Evolutionary conservation across 2,888 invertebrate species (phyloP).

Genomic region (Pollenia labialis): DNA sequence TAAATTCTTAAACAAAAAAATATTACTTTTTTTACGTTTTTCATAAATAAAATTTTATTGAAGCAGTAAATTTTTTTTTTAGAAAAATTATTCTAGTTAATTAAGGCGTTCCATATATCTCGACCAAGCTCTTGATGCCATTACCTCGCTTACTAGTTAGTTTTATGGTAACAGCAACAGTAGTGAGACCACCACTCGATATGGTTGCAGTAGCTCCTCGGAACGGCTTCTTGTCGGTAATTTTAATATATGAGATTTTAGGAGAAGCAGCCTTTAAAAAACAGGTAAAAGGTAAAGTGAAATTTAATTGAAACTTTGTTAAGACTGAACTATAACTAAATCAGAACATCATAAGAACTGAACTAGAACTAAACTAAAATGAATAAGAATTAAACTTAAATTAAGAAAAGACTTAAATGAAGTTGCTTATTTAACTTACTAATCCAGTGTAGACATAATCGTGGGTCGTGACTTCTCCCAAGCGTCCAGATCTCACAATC

Average conservation of each 20-base stretch:
- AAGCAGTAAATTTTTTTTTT: too few relatives aligned
- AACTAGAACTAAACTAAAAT: background rate
- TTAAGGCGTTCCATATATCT: slow-evolving; percentile 50
- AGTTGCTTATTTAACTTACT: background rate
- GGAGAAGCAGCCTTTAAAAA: slow-evolving; percentile 68
- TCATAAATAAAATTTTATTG: too few relatives aligned
- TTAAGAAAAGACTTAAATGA: background rate
- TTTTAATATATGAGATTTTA: slow-evolving; percentile 74
- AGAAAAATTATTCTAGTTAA: too few relatives aligned
- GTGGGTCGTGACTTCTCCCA: background rate
- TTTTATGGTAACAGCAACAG: slow-evolving; percentile 39
- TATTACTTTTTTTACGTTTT: too few relatives aligned
- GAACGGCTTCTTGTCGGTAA: slow-evolving; percentile 75
- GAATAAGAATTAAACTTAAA: background rate
- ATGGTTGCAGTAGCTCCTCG: slow-evolving; percentile 54
- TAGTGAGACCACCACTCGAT: slow-evolving; percentile 37
- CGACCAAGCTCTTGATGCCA: slow-evolving; percentile 57
- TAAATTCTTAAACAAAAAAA: too few relatives aligned
- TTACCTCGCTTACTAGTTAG: slow-evolving; percentile 57
- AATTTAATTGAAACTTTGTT: background rate
- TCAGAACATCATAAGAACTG: background rate
- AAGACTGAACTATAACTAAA: background rate
- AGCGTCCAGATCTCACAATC: background rate
- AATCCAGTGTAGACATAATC: background rate
- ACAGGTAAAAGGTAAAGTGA: background rate